Evolutionary conservation across 2,888 invertebrate species (phyloP).

Genomic region (Carpatolechia fugitivella): DNA sequence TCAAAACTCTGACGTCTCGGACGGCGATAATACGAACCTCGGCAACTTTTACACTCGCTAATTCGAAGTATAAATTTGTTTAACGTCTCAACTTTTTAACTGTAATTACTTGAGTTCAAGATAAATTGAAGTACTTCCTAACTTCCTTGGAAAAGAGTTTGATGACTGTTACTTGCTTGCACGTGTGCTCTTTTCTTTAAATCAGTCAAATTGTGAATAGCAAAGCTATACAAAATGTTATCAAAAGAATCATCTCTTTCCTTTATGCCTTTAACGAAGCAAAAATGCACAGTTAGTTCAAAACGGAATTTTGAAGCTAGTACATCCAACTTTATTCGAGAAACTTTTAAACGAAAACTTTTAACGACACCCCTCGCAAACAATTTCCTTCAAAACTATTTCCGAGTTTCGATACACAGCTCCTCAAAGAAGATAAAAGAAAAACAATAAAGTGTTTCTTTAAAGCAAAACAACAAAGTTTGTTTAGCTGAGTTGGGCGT

Average conservation of each 20-base stretch:
- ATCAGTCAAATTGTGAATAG: not conserved
- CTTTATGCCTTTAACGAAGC: not conserved
- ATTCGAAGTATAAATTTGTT: slow-evolving; percentile 78
- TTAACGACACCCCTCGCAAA: slow-evolving; percentile 21
- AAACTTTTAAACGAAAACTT: slow-evolving; percentile 11
- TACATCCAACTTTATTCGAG: not conserved
- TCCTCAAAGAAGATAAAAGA: slow-evolving; percentile 64
- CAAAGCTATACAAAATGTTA: not conserved
- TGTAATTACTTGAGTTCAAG: slow-evolving; percentile 72
- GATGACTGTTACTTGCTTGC: slow-evolving; percentile 29
- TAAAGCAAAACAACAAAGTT: slow-evolving; percentile 71
- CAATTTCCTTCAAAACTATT: slow-evolving; percentile 37
- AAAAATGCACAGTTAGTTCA: not conserved
- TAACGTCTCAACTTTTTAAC: slow-evolving; percentile 78
- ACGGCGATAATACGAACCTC: slow-evolving; percentile 60
- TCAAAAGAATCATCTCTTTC: not conserved
- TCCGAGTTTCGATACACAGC: slow-evolving; percentile 37
- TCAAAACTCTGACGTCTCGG: slow-evolving; percentile 68
- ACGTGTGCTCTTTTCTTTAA: slow-evolving; percentile 1
- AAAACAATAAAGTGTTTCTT: slow-evolving; percentile 74
- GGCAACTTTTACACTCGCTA: slow-evolving; percentile 67
- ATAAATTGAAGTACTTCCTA: slow-evolving; percentile 60
- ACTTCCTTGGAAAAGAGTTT: slow-evolving; percentile 49
- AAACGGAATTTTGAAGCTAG: not conserved
- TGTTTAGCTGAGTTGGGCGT: slow-evolving; percentile 56